phyloP scores from a whole-genome alignment of 1,140 invertebrate species.

The Drosophila paulistorum region DNA sequence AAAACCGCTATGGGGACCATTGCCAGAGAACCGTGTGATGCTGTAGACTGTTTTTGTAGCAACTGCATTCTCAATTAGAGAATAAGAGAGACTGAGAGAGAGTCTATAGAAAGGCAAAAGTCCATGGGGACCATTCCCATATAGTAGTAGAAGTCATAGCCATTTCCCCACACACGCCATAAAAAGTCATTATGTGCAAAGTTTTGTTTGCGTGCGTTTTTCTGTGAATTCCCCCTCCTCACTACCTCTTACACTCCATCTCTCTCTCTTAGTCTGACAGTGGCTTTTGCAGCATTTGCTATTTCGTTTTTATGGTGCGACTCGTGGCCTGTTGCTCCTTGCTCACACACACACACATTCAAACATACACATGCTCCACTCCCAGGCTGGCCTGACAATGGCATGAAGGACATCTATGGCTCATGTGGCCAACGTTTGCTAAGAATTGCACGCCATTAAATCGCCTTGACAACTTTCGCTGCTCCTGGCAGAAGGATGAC shows the following conservation, averaged over 20 bases:
- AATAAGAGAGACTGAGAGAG: not conserved
- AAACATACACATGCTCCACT: conserved; percentile 40
- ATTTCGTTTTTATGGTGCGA: conserved; percentile 70
- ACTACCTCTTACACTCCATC: not conserved
- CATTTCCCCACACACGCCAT: conserved; percentile 39
- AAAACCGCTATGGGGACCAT: not conserved
- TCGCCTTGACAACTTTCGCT: conserved; percentile 58
- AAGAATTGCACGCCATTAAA: conserved; percentile 74
- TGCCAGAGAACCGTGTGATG: not conserved
- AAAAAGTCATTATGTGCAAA: conserved; percentile 78
- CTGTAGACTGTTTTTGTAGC: conserved; percentile 20
- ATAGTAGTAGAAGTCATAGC: conserved; percentile 4
- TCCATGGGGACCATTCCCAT: conserved; percentile 25
- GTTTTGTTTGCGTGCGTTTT: conserved; percentile 59
- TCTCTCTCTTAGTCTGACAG: not conserved
- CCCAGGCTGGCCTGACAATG: conserved; percentile 57
- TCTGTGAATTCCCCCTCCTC: not conserved
- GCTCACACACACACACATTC: conserved; percentile 33
- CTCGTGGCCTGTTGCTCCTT: conserved; percentile 74
- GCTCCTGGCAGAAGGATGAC: conserved; percentile 12
- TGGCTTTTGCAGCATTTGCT: conserved; percentile 34
- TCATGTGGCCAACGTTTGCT: conserved; percentile 50
- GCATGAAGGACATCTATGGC: conserved; percentile 60
- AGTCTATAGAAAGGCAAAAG: not conserved
- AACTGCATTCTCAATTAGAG: conserved; percentile 63